A percentile compares a stretch with the other conserved stretches of the same genome.
These are phyloP conservation scores for Urocyon cinereoargenteus DNA, from an alignment of 2,797 vertebrate species.

Conservation along the genomic window DNA sequence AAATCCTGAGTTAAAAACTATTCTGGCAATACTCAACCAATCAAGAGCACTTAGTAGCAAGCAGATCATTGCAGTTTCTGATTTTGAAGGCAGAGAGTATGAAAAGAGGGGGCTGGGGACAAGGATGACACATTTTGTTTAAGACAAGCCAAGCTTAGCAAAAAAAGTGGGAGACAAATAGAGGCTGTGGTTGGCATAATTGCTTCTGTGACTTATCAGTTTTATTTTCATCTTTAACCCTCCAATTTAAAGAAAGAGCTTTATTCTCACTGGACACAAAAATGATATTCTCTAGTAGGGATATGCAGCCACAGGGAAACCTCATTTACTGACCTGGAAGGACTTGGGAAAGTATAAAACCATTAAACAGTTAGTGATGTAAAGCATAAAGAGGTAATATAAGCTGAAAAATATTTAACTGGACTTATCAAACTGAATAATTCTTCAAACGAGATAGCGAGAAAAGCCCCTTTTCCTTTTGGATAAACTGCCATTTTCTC, in stretches of 20 bases:
- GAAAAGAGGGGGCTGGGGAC: neutral
- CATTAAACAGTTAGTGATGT: slow-evolving; percentile 31
- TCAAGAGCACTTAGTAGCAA: neutral
- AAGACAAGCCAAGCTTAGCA: neutral
- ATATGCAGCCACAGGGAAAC: neutral
- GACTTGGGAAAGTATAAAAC: slow-evolving; percentile 28
- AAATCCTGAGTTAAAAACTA: neutral
- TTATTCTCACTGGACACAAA: slow-evolving; percentile 39
- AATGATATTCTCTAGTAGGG: neutral
- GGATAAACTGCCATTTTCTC: slow-evolving; percentile 60
- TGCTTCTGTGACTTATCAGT: slow-evolving; percentile 21
- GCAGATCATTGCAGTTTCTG: neutral
- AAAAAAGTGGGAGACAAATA: neutral
- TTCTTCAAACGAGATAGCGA: neutral
- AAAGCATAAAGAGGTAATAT: neutral
- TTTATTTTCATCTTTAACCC: slow-evolving; percentile 54
- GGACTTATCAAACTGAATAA: neutral
- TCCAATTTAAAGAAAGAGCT: slow-evolving; percentile 31
- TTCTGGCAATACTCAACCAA: neutral
- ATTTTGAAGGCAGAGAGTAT: neutral
- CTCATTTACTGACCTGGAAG: slow-evolving; percentile 52
- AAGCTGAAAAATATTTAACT: neutral
- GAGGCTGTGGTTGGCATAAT: neutral
- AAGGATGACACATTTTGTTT: slow-evolving; percentile 6
- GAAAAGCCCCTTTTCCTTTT: slow-evolving; percentile 21